These are phyloP conservation scores for Porites cylindrica DNA, from an alignment of 92 coral and sea anemone species.

Conservation along the genomic window DNA sequence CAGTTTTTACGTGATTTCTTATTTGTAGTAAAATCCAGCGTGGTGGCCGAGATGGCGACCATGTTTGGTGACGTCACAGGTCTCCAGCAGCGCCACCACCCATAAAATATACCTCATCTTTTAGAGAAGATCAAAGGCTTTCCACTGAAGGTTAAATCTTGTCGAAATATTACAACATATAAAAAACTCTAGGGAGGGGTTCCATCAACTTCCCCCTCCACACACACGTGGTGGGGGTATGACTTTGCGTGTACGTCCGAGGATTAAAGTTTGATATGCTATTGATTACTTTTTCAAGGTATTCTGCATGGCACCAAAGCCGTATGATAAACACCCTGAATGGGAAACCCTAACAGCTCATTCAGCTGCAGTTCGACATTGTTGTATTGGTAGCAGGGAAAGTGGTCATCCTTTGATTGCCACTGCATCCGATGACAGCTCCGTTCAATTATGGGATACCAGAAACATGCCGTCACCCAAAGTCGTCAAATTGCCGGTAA, in stretches of 20 bases:
- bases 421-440: slow-evolving; percentile 55
- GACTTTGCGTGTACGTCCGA: background rate
- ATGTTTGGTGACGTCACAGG: too few species aligned
- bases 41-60: too few species aligned
- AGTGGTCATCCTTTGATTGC: slow-evolving; percentile 60
- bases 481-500: slow-evolving; percentile 31
- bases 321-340: slow-evolving; percentile 50
- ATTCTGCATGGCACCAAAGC: slow-evolving; percentile 61
- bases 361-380: slow-evolving; percentile 21
- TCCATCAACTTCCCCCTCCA: too few species aligned
- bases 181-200: too few species aligned
- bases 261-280: background rate
- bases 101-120: too few species aligned
- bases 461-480: slow-evolving; percentile 52
- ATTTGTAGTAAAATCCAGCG: too few species aligned
- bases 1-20: too few species aligned
- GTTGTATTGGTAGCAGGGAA: slow-evolving; percentile 48
- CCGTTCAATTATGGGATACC: slow-evolving; percentile 63
- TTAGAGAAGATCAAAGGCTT: too few species aligned
- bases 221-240: background rate
- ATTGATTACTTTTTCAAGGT: slow-evolving; percentile 17
- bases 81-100: too few species aligned
- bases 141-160: too few species aligned
- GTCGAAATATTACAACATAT: too few species aligned
- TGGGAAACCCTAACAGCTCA: slow-evolving; percentile 59